phyloP scores from a whole-genome alignment of 2,888 invertebrate genomes.

The Lycophotia porphyrea region DNA sequence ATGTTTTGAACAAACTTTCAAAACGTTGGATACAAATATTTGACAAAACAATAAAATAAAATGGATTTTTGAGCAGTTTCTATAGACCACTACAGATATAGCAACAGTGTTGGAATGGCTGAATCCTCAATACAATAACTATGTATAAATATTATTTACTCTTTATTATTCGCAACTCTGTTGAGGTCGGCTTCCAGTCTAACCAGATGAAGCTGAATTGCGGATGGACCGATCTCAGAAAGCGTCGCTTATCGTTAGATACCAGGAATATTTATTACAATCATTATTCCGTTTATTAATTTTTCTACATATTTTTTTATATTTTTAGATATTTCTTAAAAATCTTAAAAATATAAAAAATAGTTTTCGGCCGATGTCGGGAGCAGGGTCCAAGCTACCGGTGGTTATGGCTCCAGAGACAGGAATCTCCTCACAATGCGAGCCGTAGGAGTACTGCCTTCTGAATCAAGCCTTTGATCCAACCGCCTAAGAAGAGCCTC shows the following conservation, averaged over 20 bases:
- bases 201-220: background rate
- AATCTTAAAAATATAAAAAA: no score
- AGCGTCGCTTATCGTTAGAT: background rate
- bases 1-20: slow-evolving; percentile 40
- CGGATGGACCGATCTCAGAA: background rate
- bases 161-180: background rate
- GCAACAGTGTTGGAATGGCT: background rate
- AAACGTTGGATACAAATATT: background rate
- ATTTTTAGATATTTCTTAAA: no score
- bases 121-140: background rate
- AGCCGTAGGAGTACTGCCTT: no score
- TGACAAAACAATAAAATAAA: slow-evolving; percentile 13
- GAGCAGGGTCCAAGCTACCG: no score
- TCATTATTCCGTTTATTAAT: no score
- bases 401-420: no score
- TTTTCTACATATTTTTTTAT: no score
- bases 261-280: no score
- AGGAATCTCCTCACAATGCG: no score
- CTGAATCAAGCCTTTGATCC: no score
- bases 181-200: background rate
- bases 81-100: background rate
- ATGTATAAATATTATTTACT: background rate
- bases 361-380: no score
- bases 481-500: no score
- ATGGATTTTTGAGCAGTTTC: background rate